Evolutionary conservation across 2,113 vertebrate species (phyloP).

Genomic region (Anarhynchus alexandrinus): DNA sequence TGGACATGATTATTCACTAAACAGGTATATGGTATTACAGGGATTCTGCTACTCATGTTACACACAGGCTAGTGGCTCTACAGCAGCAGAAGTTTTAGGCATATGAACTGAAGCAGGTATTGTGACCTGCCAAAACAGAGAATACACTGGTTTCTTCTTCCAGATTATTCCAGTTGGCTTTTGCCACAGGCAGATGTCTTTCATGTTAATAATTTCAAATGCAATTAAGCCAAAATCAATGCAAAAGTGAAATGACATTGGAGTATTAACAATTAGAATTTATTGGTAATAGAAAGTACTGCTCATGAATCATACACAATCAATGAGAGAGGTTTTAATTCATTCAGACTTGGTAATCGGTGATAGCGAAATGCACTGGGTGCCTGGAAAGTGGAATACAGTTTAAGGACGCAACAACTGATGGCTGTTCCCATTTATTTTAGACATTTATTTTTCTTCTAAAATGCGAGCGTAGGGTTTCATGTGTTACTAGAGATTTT

Average conservation of each 20-base stretch:
- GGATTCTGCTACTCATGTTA: not conserved
- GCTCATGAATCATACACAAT: not conserved
- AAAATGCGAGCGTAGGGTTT: not conserved
- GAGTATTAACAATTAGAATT: slow-evolving; percentile 2
- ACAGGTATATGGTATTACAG: not conserved
- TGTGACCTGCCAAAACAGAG: not conserved
- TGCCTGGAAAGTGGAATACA: not conserved
- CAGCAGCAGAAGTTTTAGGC: not conserved
- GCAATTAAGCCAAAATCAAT: slow-evolving; percentile 31
- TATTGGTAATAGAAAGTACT: not conserved
- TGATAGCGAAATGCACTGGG: not conserved
- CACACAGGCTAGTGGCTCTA: not conserved
- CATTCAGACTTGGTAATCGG: not conserved
- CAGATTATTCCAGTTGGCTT: not conserved
- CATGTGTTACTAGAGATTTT: not conserved
- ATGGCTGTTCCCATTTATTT: not conserved
- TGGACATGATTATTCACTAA: not conserved
- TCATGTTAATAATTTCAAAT: not conserved
- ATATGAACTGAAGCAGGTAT: not conserved
- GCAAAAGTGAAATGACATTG: slow-evolving; percentile 21
- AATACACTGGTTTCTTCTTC: not conserved
- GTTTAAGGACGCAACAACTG: not conserved
- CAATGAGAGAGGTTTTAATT: not conserved
- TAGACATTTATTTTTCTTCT: not conserved
- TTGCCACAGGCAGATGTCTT: not conserved